Evolutionary conservation across 2,113 vertebrate genomes (phyloP), one percentile per base, ranked within the genome.

Genomic region (Irena cyanogastra): DNA sequence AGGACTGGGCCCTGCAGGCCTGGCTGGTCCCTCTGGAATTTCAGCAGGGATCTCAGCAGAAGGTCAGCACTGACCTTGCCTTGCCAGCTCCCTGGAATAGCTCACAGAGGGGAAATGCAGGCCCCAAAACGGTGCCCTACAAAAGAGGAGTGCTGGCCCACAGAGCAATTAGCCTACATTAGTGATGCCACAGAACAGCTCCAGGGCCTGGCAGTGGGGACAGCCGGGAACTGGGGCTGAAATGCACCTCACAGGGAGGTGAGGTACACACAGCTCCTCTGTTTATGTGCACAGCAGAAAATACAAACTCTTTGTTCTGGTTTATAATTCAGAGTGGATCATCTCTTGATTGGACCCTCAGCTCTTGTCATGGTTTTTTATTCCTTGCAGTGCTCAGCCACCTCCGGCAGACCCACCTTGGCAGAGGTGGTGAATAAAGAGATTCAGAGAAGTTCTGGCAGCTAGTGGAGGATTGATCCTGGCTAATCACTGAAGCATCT

Each of bases 111-210:
- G 85, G 87, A 84, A 95, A 31, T 35, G 69, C 87, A 93, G 74
- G 71, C 89, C 68, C 6, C 6, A 37, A 31, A 87, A 74, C 13
- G 5, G 0, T 87, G 83, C 42, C 89, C 83, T 84, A 87, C 63
- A 94, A 91, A 95, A 41, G 56, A 72, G 33, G 59, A 95, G 59
- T 35, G 76, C 63, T 80, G 86, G 76, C 71, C 54, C 89, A 57
- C 68, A 70, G n/a, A 91, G 81, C 90, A 94, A 82, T 94, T 87
- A 94, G 87, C 87, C 93, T 83, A 60, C 68, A 89, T 87, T 59
- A 63, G 77, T 17, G 56, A 33, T 87, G 72, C 31, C 60, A 66
- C 72, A 47, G 76, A 69, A 42, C 35, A 65, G 37, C 89, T 65
- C 4, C 14, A 52, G 91, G 85, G 39, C 86, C 70, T 47, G 30